Conservation (phyloP, 2,888 invertebrate species). For the Automeris io region DNA sequence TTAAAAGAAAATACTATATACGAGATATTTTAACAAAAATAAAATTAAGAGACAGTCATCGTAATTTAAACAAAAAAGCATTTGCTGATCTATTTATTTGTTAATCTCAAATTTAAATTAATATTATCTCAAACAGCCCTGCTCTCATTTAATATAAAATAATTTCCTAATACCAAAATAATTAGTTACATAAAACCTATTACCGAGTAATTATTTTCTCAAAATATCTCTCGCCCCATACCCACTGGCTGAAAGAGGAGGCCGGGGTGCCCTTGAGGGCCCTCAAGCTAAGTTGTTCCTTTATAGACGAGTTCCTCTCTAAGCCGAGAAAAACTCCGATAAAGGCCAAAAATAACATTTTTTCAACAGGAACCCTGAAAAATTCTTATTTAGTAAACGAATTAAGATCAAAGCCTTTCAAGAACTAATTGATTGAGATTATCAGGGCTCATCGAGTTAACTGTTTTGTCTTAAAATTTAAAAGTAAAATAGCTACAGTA, state of each 20-base stretch:
- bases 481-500: too few species aligned
- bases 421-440: neutral
- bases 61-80: too few species aligned
- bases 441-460: neutral
- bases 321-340: slow-evolving; percentile 5
- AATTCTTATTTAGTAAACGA: neutral
- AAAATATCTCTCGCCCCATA: neutral
- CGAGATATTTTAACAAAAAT: too few species aligned
- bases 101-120: neutral
- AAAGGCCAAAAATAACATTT: slow-evolving; percentile 2
- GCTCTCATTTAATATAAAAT: neutral
- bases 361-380: neutral
- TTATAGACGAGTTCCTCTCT: slow-evolving; percentile 5
- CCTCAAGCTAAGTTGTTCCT: slow-evolving; percentile 9
- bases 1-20: too few species aligned
- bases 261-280: neutral
- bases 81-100: too few species aligned
- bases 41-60: too few species aligned
- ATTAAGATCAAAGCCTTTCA: slow-evolving; percentile 2
- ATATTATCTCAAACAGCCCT: neutral
- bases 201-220: slow-evolving; percentile 6
- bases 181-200: slow-evolving; percentile 4
- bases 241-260: neutral
- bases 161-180: slow-evolving; percentile 4
- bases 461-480: too few species aligned